phyloP scores from a whole-genome alignment of 2,888 invertebrate species.

The Trimorus sp. region DNA sequence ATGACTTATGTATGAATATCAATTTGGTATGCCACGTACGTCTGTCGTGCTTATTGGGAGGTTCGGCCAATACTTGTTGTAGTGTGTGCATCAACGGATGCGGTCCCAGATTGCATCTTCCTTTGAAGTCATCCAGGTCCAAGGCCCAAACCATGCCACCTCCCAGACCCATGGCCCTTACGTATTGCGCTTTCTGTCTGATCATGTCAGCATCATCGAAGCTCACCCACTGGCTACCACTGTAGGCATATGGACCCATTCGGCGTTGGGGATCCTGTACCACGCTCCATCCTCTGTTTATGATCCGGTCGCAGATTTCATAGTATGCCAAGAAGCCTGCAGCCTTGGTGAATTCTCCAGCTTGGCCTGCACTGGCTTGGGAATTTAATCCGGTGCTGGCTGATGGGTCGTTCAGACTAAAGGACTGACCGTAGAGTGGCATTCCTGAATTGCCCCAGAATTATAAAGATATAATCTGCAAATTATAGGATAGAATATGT shows the following conservation, averaged over 20 bases:
- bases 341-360: slow-evolving; percentile 92
- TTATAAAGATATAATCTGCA: not conserved
- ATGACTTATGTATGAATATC: slow-evolving; percentile 4
- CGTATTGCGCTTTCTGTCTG: slow-evolving; percentile 89
- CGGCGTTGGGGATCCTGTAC: slow-evolving; percentile 89
- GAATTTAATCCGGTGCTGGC: slow-evolving; percentile 86
- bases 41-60: slow-evolving; percentile 73
- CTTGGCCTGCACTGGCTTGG: slow-evolving; percentile 89
- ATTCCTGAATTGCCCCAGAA: slow-evolving; percentile 80
- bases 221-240: slow-evolving; percentile 95
- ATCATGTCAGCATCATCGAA: slow-evolving; percentile 93
- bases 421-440: slow-evolving; percentile 94
- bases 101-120: slow-evolving; percentile 88
- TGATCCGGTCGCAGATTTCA: slow-evolving; percentile 93
- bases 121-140: slow-evolving; percentile 92
- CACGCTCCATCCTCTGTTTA: slow-evolving; percentile 89
- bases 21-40: slow-evolving; percentile 68
- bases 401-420: slow-evolving; percentile 83
- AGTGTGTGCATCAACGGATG: slow-evolving; percentile 92
- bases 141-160: slow-evolving; percentile 97
- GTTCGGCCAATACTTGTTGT: slow-evolving; percentile 86
- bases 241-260: slow-evolving; percentile 94
- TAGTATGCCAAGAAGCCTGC: slow-evolving; percentile 94
- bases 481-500: too few relatives aligned
- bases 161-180: slow-evolving; percentile 89